Evolutionary conservation across 2,113 vertebrate species (phyloP).

Genomic region (Dendropsophus ebraccatus): DNA sequence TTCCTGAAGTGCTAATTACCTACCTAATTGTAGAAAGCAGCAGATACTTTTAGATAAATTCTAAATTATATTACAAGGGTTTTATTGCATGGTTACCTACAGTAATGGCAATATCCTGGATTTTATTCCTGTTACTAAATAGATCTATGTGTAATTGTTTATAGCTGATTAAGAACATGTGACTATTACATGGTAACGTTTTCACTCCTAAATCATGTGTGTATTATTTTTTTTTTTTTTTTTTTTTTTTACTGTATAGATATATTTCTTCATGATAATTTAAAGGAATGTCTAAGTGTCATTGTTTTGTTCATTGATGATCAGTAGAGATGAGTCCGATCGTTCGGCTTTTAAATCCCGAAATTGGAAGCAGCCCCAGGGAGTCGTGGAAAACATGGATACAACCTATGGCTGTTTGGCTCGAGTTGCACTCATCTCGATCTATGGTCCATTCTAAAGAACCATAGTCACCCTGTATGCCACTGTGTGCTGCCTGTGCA

Average conservation of each 20-base stretch:
- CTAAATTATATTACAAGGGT: not conserved
- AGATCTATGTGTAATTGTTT: not conserved
- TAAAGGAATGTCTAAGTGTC: no score
- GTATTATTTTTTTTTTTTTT: not conserved
- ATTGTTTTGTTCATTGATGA: no score
- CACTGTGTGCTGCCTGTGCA: no score
- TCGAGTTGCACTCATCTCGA: no score
- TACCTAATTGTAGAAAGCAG: not conserved
- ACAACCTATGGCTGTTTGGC: no score
- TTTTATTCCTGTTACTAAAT: constrained; percentile 1
- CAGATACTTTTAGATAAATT: not conserved
- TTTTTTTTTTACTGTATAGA: not conserved
- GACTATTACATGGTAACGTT: not conserved
- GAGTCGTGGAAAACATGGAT: no score
- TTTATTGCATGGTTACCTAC: not conserved
- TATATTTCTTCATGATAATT: no score
- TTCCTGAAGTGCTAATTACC: not conserved
- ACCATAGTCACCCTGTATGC: no score
- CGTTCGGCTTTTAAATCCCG: no score
- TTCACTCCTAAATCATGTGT: not conserved
- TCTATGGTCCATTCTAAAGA: no score
- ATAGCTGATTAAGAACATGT: not conserved
- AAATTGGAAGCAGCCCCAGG: no score
- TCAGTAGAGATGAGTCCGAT: no score
- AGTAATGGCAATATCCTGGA: not conserved